Percentiles rank a stretch among this genome's conserved stretches.
These are phyloP conservation scores for Halyomorpha halys DNA, from an alignment of 1,140 invertebrate species.

Conservation along the genomic window DNA sequence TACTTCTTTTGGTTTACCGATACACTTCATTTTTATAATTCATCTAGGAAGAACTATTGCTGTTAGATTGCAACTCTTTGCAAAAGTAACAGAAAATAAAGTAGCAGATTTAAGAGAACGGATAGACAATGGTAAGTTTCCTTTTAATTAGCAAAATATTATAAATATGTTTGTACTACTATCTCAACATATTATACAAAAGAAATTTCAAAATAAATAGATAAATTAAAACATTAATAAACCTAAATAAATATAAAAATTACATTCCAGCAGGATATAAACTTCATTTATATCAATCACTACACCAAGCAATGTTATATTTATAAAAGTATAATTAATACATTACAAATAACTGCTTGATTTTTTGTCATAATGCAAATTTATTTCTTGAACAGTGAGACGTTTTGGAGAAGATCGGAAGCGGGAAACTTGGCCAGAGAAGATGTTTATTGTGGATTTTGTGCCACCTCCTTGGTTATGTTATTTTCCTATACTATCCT, in stretches of 20 bases:
- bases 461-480: constrained; percentile 32
- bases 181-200: too few relatives aligned
- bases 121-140: constrained; percentile 23
- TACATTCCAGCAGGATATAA: too few relatives aligned
- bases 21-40: constrained; percentile 49
- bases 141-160: neutral
- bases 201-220: too few relatives aligned
- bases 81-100: constrained; percentile 33
- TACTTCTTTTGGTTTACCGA: constrained; percentile 47
- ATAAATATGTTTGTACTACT: neutral
- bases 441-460: constrained; percentile 31
- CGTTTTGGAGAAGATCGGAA: constrained; percentile 21
- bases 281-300: too few relatives aligned
- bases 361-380: neutral
- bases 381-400: neutral
- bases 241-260: too few relatives aligned
- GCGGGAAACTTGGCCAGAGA: constrained; percentile 26
- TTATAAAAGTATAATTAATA: too few relatives aligned
- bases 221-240: too few relatives aligned
- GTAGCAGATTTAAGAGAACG: constrained; percentile 31
- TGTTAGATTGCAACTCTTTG: constrained; percentile 40
- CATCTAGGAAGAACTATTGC: constrained; percentile 49
- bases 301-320: too few relatives aligned
- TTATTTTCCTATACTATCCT: constrained; percentile 25
- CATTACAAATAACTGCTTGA: too few relatives aligned